Percentiles rank a stretch among this genome's conserved stretches.
These are phyloP conservation scores for Cepphus grylle DNA, from an alignment of 2,113 vertebrate species.

Conservation along the genomic window DNA sequence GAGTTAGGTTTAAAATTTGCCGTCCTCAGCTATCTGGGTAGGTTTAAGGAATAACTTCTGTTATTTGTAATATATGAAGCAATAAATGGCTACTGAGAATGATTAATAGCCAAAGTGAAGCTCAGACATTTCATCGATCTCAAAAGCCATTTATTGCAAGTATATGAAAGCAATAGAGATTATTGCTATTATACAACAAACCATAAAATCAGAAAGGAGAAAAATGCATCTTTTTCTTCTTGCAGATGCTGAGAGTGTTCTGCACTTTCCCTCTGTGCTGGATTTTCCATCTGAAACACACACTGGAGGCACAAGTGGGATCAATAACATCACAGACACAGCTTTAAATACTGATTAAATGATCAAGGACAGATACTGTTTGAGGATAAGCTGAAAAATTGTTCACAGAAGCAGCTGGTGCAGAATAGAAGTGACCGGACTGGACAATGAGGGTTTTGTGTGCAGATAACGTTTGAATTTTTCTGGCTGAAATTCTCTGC, in stretches of 20 bases:
- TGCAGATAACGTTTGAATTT: neutral
- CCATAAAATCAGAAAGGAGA: constrained; percentile 29
- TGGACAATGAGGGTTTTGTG: constrained; percentile 25
- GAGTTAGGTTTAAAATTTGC: constrained; percentile 42
- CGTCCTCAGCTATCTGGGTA: constrained; percentile 11
- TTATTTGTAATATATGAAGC: constrained; percentile 44
- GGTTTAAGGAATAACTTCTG: constrained; percentile 2
- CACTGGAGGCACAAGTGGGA: neutral
- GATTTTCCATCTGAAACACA: constrained; percentile 12
- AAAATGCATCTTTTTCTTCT: constrained; percentile 36
- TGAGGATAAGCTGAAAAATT: constrained; percentile 27
- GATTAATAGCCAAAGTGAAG: constrained; percentile 56
- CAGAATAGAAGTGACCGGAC: neutral
- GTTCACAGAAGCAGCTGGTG: constrained; percentile 19
- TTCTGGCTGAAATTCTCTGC: constrained; percentile 14
- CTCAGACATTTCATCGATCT: constrained; percentile 36
- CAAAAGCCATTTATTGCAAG: constrained; percentile 47
- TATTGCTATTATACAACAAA: constrained; percentile 54
- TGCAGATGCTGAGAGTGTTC: neutral
- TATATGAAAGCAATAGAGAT: constrained; percentile 37
- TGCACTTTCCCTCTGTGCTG: neutral
- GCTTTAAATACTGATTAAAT: constrained; percentile 62
- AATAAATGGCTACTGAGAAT: constrained; percentile 54
- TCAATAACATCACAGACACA: constrained; percentile 39
- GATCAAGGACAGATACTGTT: constrained; percentile 29